A percentile compares a stretch with the other conserved stretches of the same genome.
Evolutionary conservation across 1,140 invertebrate genomes (phyloP).

Genomic region (Drosophila athabasca): DNA sequence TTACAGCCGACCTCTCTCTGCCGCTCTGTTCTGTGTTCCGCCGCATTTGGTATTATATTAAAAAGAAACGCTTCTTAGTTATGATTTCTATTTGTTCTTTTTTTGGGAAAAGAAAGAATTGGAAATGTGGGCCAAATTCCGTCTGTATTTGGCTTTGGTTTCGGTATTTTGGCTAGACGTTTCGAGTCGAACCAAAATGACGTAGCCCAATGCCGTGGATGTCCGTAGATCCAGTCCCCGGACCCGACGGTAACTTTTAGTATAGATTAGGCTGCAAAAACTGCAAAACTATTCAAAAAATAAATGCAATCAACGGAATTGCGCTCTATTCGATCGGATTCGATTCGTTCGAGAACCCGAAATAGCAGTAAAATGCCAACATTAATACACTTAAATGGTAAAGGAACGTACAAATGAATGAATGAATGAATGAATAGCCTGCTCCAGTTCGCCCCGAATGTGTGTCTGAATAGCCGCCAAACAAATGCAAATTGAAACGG

Average conservation of each 20-base stretch:
- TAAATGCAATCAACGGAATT: too few species aligned
- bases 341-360: not conserved
- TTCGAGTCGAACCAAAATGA: slow-evolving; percentile 24
- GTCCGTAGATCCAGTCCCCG: slow-evolving; percentile 1
- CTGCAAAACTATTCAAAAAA: too few species aligned
- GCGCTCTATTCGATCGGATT: slow-evolving; percentile 41
- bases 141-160: slow-evolving; percentile 17
- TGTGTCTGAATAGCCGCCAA: not conserved
- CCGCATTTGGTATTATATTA: slow-evolving; percentile 52
- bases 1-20: slow-evolving; percentile 10
- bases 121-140: slow-evolving; percentile 44
- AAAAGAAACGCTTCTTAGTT: slow-evolving; percentile 47
- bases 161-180: slow-evolving; percentile 22
- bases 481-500: slow-evolving; percentile 23
- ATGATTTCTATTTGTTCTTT: slow-evolving; percentile 21
- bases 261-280: slow-evolving; percentile 63
- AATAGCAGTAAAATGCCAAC: slow-evolving; percentile 32
- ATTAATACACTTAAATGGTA: slow-evolving; percentile 31
- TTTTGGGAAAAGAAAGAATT: not conserved
- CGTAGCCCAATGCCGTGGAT: not conserved
- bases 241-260: slow-evolving; percentile 39
- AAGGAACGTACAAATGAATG: slow-evolving; percentile 15
- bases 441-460: slow-evolving; percentile 10
- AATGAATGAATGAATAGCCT: slow-evolving; percentile 13
- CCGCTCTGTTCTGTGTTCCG: not conserved